These are phyloP conservation scores for Perithous albicinctus DNA, from an alignment of 2,888 invertebrate species.

Conservation along the genomic window DNA sequence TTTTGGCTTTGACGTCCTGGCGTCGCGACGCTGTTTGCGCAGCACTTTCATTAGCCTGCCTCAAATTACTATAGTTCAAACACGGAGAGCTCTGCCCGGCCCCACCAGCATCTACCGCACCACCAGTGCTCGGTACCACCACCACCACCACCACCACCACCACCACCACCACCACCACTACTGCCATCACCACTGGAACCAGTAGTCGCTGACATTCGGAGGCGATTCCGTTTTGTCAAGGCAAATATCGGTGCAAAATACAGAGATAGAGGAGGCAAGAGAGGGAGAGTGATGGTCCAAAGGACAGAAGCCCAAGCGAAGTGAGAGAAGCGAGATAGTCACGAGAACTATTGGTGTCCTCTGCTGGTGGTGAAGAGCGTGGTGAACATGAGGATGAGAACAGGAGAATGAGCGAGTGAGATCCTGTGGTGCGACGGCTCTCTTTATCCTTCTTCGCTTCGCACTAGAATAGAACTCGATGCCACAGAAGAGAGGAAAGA, in stretches of 20 bases:
- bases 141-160: constrained; percentile 51
- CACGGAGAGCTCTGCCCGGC: constrained; percentile 72
- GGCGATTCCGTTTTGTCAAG: constrained; percentile 82
- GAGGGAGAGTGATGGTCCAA: not conserved
- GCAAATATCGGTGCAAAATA: constrained; percentile 79
- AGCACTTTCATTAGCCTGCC: constrained; percentile 84
- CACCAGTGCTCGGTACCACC: constrained; percentile 25
- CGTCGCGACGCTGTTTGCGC: constrained; percentile 83
- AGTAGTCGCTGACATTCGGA: constrained; percentile 72
- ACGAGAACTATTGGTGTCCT: constrained; percentile 1
- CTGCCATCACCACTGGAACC: constrained; percentile 65
- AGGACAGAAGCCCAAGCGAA: constrained; percentile 13
- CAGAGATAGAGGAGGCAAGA: constrained; percentile 61
- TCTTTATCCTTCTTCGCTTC: constrained; percentile 32
- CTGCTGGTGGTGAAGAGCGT: not conserved
- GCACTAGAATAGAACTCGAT: constrained; percentile 36
- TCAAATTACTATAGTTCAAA: constrained; percentile 84
- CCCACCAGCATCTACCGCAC: constrained; percentile 64
- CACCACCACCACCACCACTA: constrained; percentile 61
- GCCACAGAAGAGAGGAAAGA: constrained; percentile 58
- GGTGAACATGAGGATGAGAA: constrained; percentile 8
- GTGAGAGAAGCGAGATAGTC: constrained; percentile 30
- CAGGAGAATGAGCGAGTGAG: constrained; percentile 27
- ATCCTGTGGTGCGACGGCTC: constrained; percentile 18
- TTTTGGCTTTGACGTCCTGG: constrained; percentile 82